Evolutionary conservation across 2,888 invertebrate genomes (phyloP).

Genomic region (Calameuta filiformis): DNA sequence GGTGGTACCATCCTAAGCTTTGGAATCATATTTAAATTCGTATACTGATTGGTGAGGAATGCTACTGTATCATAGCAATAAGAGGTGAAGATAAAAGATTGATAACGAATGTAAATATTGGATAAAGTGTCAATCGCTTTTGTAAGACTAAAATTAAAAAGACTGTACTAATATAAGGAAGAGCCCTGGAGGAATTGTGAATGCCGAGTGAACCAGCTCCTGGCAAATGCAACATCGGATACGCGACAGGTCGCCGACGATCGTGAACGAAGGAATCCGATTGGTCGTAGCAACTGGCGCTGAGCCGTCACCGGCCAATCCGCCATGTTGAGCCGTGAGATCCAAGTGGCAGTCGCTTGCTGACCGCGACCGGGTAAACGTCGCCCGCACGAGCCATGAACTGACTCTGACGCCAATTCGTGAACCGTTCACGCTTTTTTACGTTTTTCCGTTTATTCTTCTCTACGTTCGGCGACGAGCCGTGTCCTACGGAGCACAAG

Average conservation of each 20-base stretch:
- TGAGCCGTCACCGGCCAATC: constrained; percentile 21
- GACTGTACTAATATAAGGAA: background rate
- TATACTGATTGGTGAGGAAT: background rate
- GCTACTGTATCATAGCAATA: background rate
- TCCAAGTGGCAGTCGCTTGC: constrained; percentile 58
- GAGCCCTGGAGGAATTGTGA: background rate
- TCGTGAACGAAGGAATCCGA: constrained; percentile 15
- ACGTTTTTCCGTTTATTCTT: constrained; percentile 2
- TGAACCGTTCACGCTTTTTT: constrained; percentile 15
- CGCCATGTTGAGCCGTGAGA: constrained; percentile 36
- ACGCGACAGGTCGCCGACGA: constrained; percentile 4
- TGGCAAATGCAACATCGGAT: constrained; percentile 1
- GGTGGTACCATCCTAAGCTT: background rate
- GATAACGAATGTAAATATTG: background rate
- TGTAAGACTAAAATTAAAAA: background rate
- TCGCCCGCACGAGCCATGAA: constrained; percentile 52
- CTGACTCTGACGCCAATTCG: constrained; percentile 33
- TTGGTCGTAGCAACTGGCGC: constrained; percentile 19
- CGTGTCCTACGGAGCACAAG: background rate
- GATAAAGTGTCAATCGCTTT: background rate
- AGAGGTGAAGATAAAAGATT: background rate
- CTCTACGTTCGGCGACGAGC: background rate
- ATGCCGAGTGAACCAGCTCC: background rate
- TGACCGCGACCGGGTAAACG: constrained; percentile 62
- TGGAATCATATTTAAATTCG: background rate